These are phyloP conservation scores for Pygoscelis adeliae DNA, from an alignment of 2,113 vertebrate species.

Conservation along the genomic window DNA sequence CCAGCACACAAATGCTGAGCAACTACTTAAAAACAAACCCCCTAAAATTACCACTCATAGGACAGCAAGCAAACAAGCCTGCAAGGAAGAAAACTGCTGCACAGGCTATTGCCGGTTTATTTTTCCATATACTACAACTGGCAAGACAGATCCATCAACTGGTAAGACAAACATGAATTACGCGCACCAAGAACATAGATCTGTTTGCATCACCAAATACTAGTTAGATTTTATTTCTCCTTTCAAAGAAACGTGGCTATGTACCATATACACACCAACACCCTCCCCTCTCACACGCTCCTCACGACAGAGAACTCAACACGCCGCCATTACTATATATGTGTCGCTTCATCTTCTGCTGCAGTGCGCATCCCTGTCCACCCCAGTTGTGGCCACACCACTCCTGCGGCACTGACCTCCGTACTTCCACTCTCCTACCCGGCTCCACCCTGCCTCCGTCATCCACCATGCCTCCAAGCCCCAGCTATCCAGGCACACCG, in stretches of 20 bases:
- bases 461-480: background rate
- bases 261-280: background rate
- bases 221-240: background rate
- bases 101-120: background rate
- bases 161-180: background rate
- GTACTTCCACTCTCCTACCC: background rate
- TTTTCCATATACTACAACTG: background rate
- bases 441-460: rapidly evolving
- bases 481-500: rapidly evolving
- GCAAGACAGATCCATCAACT: background rate
- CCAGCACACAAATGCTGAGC: background rate
- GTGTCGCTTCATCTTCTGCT: rapidly evolving
- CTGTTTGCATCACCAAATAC: background rate
- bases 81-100: background rate
- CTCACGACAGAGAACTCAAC: background rate
- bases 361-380: rapidly evolving
- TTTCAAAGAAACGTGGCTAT: background rate
- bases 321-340: rapidly evolving
- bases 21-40: background rate
- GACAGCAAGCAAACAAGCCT: background rate
- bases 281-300: background rate
- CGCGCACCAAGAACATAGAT: background rate
- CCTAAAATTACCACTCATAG: background rate
- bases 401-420: background rate
- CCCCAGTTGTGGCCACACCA: rapidly evolving